Evolutionary conservation across 1,140 invertebrate species (phyloP), one percentile per base, ranked within the genome.

Genomic region (Caenorhabditis tropicalis): DNA sequence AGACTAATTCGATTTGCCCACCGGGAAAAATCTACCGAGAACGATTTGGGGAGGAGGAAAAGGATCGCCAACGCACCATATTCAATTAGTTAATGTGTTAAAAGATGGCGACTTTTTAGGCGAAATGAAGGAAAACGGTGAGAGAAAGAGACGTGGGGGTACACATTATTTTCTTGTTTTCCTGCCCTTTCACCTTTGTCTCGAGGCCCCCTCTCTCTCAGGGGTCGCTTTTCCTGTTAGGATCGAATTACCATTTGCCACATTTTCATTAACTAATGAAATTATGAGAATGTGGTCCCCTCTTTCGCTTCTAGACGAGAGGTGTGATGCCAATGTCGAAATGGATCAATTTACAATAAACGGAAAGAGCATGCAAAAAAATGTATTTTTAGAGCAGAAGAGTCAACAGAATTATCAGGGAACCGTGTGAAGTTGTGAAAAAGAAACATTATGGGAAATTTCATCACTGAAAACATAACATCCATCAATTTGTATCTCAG

Each of bases 21-120:
- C 29, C 65, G 33, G 65, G 65, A 74, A 74, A 43, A 74, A 43
- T 43, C 65, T 74, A 74, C 65, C 36, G 65, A 74, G 65, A 74
- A 74, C 36, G 36, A 74, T 24, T 33, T 12, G 15, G n/a, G n/a
- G n/a, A n/a, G n/a, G n/a, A n/a, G n/a, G n/a, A n/a, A n/a, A 21
- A n/a, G 53, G 21, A 56, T 56, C 65, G 36, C 39, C 39, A 43
- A n/a, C n/a, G 12, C 58, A 65, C 6, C 36, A 74, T 74, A 74
- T 74, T 74, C 65, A 74, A 74, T 74, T 74, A 74, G 65, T 74
- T 74, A 74, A 74, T 74, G 65, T 74, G 65, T 74, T 74, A 74
- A 74, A 74, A 74, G 33, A 74, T 74, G 65, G 65, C 33, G 65
- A 43, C 58, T 65, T 65, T 65, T 36, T 51, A 19, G 48, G 15